Base-by-base conservation (phyloP, 2,113 vertebrate species). In the Aegotheles bennettii region DNA sequence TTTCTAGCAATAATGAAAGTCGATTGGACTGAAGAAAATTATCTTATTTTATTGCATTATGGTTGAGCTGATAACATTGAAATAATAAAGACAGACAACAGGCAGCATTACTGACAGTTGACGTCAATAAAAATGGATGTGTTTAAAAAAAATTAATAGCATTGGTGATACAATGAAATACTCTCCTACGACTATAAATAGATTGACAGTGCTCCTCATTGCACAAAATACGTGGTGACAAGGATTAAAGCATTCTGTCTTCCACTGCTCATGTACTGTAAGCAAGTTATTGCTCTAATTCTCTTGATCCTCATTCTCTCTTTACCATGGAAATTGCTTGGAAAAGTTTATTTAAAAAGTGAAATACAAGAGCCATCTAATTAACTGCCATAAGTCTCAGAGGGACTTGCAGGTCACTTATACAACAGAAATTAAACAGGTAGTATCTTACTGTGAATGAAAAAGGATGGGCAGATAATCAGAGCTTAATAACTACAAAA, bases 301-400 rank as follows among this genome's bases (percentile, higher is more conserved):
- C 43, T 43, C 26, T 89, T 2, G 5, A 42, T 60, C 25, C 28
- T 71, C 31, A 0, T 74, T 42, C 59, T 87, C 9, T 82, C 47
- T 53, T 75, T 59, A 24, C 53, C 11, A 3, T 16, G 48, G 57
- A 65, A 63, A 64, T 91, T 68, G n/a, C 56, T 89, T 78, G 33
- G 36, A 74, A 87, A 77, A 33, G 10, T 61, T 75, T 40, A 54
- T 50, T 84, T 70, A 2, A 11, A 47, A 82, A 57, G 24, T 31
- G 81, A 84, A 82, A 82, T 94, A 31, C 13, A 47, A 23, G 47
- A 81, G 23, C 9, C 21, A 18, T 74, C 50, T 67, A 6, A 4
- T 84, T 78, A 84, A 45, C 78, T 82, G 69, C n/a, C 0, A 0
- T 24, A 11, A 16, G 9, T 60, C 67, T 59, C 3, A 28, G 0